These are phyloP conservation scores for Capromys pilorides DNA, from an alignment of 2,797 vertebrate genomes.

Conservation along the genomic window DNA sequence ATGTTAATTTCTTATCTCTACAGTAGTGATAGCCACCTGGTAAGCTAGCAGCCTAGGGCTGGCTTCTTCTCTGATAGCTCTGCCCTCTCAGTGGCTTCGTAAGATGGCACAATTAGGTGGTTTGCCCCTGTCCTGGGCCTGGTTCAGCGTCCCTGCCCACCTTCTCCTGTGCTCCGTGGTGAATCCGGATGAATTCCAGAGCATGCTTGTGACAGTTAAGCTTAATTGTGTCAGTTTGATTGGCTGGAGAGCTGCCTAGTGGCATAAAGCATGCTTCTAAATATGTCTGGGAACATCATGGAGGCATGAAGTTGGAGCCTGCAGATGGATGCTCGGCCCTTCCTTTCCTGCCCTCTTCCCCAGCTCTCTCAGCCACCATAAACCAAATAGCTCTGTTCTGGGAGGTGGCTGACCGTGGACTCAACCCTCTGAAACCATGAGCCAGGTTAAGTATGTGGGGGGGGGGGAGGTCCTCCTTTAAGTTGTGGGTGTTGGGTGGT, in stretches of 20 bases:
- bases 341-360: neutral
- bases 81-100: neutral
- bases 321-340: neutral
- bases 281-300: neutral
- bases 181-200: constrained; percentile 2
- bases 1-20: too few relatives aligned
- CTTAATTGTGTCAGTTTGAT: neutral
- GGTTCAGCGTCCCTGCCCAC: neutral
- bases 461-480: neutral
- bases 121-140: neutral
- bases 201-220: neutral
- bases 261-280: neutral
- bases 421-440: too few relatives aligned
- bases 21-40: neutral
- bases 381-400: neutral
- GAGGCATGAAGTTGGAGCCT: neutral
- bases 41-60: neutral
- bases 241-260: neutral
- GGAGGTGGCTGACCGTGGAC: neutral
- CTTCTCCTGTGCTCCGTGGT: neutral
- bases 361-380: neutral
- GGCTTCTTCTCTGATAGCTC: neutral
- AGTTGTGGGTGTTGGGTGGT: neutral
- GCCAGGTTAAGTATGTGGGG: too few relatives aligned
- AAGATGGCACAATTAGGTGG: neutral